Base-by-base conservation (phyloP, 2,888 invertebrate species). In the Scaptodrosophila latifasciaeformis region DNA sequence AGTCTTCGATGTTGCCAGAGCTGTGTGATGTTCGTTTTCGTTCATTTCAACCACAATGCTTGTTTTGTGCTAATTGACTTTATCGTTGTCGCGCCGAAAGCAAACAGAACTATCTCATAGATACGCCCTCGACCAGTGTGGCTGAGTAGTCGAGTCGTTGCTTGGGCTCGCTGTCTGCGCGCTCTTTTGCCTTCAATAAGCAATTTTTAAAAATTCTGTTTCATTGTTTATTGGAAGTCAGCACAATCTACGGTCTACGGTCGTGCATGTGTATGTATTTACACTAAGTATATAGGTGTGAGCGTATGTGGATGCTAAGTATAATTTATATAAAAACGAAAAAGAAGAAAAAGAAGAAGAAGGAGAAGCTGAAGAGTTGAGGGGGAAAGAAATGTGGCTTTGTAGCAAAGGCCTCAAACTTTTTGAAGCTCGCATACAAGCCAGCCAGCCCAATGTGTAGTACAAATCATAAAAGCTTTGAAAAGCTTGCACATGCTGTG, bases 71-170 rank as follows among this genome's bases (percentile, higher is more conserved):
- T 80, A 80, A 72, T 77, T 80, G 74, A 59, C 71, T 67, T 74
- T 80, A 80, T 75, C 79, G 63, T 43, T 58, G 64, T 55, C 65
- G 64, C 69, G 64, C 56, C 72, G 48, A 53, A 46, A 71, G 47
- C 79, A 79, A 78, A 78, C 63, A 76, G 19, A 78, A 81, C 76
- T 81, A 81, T 75, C 79, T 62, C 35, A 42, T 49, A 62, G 59
- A 51, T 52, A 58, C 43, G 46, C 17, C 13, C 17, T 37, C 4
- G 2, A 31, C 18, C 2, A 9, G 7, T 46, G 37, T 37, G 2
- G 12, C 44, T 56, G 56, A 66, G 2, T 17, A 39, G n/a, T 18
- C n/a, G n/a, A n/a, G n/a, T 37, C 13, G 35, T 10, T 21, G 24
- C 17, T 19, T 19, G 17, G 1, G 34, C 17, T 18, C 27, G 27